These are phyloP conservation scores for Sardina pilchardus DNA, from an alignment of 2,113 vertebrate species.

Conservation along the genomic window DNA sequence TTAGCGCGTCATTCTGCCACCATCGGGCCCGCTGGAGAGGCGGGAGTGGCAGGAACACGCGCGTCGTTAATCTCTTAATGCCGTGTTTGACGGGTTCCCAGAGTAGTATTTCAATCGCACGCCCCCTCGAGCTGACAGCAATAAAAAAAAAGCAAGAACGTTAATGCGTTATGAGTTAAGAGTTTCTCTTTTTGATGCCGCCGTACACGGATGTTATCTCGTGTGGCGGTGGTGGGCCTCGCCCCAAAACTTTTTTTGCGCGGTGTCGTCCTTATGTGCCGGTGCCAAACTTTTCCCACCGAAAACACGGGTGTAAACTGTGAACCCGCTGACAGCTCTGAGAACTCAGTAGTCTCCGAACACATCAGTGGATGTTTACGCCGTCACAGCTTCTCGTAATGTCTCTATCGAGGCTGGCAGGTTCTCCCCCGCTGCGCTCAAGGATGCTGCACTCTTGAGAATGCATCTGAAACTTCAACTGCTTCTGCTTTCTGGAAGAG, in stretches of 20 bases:
- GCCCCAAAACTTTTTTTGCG: slow-evolving; percentile 1
- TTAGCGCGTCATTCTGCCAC: slow-evolving; percentile 9
- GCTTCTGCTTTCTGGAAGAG: no score
- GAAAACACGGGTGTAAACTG: not conserved
- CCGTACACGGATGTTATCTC: not conserved
- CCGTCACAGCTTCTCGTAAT: not conserved
- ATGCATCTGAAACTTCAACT: not conserved
- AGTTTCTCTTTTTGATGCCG: not conserved
- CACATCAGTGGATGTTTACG: slow-evolving; percentile 7
- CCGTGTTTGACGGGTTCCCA: slow-evolving; percentile 5
- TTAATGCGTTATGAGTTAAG: not conserved
- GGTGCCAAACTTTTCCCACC: not conserved
- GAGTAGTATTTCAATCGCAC: not conserved
- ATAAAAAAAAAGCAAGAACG: not conserved
- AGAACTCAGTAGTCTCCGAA: not conserved
- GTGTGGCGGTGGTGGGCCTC: not conserved
- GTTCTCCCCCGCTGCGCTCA: not conserved
- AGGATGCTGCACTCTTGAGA: not conserved
- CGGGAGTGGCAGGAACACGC: not conserved
- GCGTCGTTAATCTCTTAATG: slow-evolving; percentile 13
- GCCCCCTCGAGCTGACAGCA: not conserved
- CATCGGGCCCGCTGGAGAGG: not conserved
- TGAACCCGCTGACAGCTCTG: not conserved
- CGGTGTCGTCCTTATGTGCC: not conserved
- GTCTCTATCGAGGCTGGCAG: not conserved